Evolutionary conservation across 2,113 vertebrate genomes (phyloP).

Genomic region (Hippocampus abdominalis): DNA sequence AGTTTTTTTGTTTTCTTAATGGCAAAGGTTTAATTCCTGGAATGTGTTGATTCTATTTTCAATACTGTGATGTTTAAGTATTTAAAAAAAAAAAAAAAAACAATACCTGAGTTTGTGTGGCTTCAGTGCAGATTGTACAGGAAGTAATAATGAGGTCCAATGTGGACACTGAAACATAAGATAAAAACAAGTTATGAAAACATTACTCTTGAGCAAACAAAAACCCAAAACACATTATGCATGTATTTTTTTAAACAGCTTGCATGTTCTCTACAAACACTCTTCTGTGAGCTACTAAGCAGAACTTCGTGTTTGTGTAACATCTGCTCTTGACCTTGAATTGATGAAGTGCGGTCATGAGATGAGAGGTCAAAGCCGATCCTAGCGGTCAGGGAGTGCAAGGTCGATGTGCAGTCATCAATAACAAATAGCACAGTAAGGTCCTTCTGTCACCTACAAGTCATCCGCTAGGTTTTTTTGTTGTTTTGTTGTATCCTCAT

Average conservation of each 20-base stretch:
- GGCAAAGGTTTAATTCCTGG: not conserved
- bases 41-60: not conserved
- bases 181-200: not conserved
- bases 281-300: constrained; percentile 38
- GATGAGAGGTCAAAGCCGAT: constrained; percentile 42
- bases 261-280: constrained; percentile 7
- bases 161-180: not conserved
- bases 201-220: not conserved
- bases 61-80: not conserved
- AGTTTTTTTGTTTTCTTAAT: not conserved
- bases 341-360: constrained; percentile 50
- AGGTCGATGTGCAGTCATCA: constrained; percentile 43
- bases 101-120: not conserved
- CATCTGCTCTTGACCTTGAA: constrained; percentile 57
- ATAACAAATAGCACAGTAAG: constrained; percentile 29
- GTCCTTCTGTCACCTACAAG: constrained; percentile 31
- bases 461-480: constrained; percentile 7
- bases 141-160: not conserved
- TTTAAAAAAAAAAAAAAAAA: not conserved
- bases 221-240: too few relatives aligned
- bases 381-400: constrained; percentile 38
- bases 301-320: constrained; percentile 8
- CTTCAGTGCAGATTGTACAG: not conserved
- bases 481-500: constrained; percentile 30
- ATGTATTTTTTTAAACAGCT: too few relatives aligned